Evolutionary conservation across 2,113 vertebrate genomes (phyloP).

Genomic region (Pteruthius melanotis): DNA sequence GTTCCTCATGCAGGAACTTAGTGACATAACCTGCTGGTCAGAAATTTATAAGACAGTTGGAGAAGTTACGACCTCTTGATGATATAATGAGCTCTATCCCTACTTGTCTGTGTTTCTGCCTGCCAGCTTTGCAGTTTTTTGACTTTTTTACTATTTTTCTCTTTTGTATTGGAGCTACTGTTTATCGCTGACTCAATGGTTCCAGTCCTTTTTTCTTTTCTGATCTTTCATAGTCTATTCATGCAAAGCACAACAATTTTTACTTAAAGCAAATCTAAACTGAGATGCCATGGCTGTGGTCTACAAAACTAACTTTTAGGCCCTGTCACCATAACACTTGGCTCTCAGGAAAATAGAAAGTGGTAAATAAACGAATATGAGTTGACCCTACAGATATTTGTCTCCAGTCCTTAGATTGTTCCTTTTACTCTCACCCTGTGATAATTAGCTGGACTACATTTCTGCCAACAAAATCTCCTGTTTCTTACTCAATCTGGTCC

Average conservation of each 20-base stretch:
- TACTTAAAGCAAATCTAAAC: not conserved
- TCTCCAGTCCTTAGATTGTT: not conserved
- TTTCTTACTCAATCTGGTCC: not conserved
- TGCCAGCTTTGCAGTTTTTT: not conserved
- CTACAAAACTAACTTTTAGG: not conserved
- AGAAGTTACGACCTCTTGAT: not conserved
- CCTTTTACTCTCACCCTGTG: not conserved
- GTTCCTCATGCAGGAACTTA: not conserved
- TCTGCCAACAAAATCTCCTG: not conserved
- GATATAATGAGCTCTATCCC: not conserved
- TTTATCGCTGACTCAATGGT: not conserved
- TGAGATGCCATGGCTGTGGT: not conserved
- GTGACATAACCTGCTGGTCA: not conserved
- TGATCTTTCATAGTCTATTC: rapidly evolving
- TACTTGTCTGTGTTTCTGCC: not conserved
- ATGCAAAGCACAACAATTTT: not conserved
- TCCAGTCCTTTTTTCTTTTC: not conserved
- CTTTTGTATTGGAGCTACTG: not conserved
- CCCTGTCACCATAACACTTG: not conserved
- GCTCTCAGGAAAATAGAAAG: not conserved
- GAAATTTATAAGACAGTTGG: not conserved
- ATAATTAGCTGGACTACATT: not conserved
- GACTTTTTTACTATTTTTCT: not conserved
- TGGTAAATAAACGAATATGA: not conserved
- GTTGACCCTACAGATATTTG: not conserved